Percentiles rank a stretch among this genome's conserved stretches.
Conservation (phyloP, 2,113 vertebrate species). For the Labeo catla region DNA sequence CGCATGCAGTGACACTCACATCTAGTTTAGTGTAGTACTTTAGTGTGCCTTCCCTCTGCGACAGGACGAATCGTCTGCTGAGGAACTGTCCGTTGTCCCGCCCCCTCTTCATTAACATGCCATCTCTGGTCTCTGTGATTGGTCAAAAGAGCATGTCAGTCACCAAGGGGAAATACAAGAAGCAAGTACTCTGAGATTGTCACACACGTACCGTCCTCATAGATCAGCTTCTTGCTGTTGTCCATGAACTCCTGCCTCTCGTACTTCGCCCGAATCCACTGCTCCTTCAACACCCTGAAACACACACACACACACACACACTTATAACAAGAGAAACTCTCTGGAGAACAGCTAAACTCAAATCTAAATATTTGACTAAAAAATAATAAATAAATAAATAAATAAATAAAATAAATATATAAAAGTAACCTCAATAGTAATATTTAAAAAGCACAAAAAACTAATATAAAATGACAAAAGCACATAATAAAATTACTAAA, state of each 20-base stretch:
- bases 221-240: slow-evolving; percentile 65
- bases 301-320: slow-evolving; percentile 44
- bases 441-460: too few relatives aligned
- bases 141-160: background rate
- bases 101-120: slow-evolving; percentile 86
- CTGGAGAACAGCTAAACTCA: background rate
- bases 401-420: too few relatives aligned
- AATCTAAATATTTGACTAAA: too few relatives aligned
- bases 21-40: slow-evolving; percentile 89
- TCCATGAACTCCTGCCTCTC: slow-evolving; percentile 84
- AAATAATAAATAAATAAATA: too few relatives aligned
- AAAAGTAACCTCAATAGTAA: too few relatives aligned
- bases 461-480: too few relatives aligned
- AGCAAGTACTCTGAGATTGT: background rate
- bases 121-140: slow-evolving; percentile 79
- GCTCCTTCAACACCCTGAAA: slow-evolving; percentile 84
- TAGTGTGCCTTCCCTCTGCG: slow-evolving; percentile 83
- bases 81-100: slow-evolving; percentile 88
- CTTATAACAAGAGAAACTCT: too few relatives aligned
- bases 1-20: slow-evolving; percentile 71
- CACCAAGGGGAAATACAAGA: background rate
- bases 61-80: slow-evolving; percentile 85
- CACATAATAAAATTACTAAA: too few relatives aligned
- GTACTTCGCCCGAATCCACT: slow-evolving; percentile 91
- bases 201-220: slow-evolving; percentile 75